phyloP scores from a whole-genome alignment of 2,113 vertebrate species.

The Hyperoodon ampullatus region DNA sequence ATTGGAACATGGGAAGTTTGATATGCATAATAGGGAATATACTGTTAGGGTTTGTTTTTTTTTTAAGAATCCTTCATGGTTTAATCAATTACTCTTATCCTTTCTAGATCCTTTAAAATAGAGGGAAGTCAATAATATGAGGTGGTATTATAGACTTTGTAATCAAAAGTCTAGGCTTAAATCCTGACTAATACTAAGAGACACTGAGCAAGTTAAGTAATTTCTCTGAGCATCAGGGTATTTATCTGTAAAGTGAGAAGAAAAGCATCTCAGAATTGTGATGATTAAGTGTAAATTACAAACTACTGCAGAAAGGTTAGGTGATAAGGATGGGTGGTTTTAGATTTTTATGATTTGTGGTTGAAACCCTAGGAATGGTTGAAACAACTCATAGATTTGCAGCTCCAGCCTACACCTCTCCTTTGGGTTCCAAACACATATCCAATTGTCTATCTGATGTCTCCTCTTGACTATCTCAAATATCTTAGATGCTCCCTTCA shows the following conservation, averaged over 20 bases:
- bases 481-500: background rate
- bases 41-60: background rate
- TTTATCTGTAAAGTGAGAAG: background rate
- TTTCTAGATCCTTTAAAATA: slow-evolving; percentile 44
- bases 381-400: background rate
- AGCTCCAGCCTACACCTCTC: background rate
- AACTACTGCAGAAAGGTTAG: background rate
- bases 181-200: background rate
- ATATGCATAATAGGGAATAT: background rate
- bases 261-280: background rate
- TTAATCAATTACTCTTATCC: slow-evolving; percentile 28
- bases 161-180: slow-evolving; percentile 18
- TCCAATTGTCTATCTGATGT: background rate
- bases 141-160: background rate
- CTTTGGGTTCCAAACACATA: background rate
- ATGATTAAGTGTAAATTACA: background rate
- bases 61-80: background rate
- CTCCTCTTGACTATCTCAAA: background rate
- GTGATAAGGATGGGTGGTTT: background rate
- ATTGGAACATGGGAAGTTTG: background rate
- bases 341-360: background rate
- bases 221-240: background rate
- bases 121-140: background rate
- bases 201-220: background rate
- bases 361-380: background rate